phyloP scores from a whole-genome alignment of 2,797 vertebrate species.

The Onychomys leucogaster region DNA sequence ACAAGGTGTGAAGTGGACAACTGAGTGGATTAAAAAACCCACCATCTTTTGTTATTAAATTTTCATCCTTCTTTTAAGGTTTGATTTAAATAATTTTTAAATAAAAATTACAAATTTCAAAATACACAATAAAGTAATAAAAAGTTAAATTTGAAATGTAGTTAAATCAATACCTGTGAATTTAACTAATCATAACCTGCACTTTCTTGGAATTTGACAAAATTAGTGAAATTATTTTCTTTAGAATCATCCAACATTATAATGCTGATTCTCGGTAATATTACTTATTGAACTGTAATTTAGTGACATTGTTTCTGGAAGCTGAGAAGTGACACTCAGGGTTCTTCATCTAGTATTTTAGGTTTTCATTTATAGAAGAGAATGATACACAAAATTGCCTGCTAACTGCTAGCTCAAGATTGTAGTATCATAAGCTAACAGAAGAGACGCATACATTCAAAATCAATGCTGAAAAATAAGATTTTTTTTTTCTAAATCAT shows the following conservation, averaged over 20 bases:
- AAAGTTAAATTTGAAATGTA: not conserved
- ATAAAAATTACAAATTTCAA: constrained; percentile 4
- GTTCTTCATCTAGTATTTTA: not conserved
- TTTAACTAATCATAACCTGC: not conserved
- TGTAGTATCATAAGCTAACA: constrained; percentile 13
- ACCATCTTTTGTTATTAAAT: not conserved
- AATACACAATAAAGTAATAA: not conserved
- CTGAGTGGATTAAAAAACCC: not conserved
- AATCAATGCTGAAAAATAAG: constrained; percentile 1
- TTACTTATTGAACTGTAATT: not conserved
- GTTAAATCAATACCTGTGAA: not conserved
- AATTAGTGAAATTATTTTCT: constrained; percentile 5
- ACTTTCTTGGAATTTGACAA: constrained; percentile 7
- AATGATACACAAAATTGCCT: constrained; percentile 19
- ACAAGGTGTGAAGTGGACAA: not conserved
- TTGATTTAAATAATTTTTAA: constrained; percentile 7
- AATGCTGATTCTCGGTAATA: constrained; percentile 5
- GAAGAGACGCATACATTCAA: not conserved
- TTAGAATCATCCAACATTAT: not conserved
- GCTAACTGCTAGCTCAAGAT: constrained; percentile 17
- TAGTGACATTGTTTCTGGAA: not conserved
- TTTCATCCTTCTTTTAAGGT: not conserved
- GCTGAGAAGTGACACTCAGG: not conserved
- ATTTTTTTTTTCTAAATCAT: constrained; percentile 14
- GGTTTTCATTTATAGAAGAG: constrained; percentile 16